Evolutionary conservation across 2,888 invertebrate genomes (phyloP).

Genomic region (Zhengitettix transpicula): DNA sequence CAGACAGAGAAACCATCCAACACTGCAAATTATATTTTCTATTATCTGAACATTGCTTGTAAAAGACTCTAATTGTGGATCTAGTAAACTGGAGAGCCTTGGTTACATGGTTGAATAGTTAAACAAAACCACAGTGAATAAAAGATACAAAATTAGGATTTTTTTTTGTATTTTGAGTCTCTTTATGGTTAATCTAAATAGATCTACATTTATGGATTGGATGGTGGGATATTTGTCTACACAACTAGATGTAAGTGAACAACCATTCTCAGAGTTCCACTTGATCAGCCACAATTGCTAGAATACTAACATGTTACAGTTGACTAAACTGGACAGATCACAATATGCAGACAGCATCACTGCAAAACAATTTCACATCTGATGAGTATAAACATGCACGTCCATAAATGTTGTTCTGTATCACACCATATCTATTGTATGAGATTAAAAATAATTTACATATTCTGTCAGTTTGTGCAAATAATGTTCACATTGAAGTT

Average conservation of each 20-base stretch:
- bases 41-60: no score
- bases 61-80: no score
- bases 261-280: slow-evolving; percentile 4
- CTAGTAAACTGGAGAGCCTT: no score
- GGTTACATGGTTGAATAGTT: no score
- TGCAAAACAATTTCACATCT: slow-evolving; percentile 4
- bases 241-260: slow-evolving; percentile 3
- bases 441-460: no score
- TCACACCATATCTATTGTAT: not conserved
- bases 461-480: no score
- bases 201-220: not conserved
- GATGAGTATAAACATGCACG: slow-evolving; percentile 1
- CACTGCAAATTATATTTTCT: not conserved
- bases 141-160: not conserved
- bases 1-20: not conserved
- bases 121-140: not conserved
- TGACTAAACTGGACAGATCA: slow-evolving; percentile 1
- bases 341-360: slow-evolving; percentile 9
- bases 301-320: not conserved
- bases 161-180: no score
- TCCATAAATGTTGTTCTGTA: slow-evolving; percentile 2
- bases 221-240: not conserved
- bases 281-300: slow-evolving; percentile 2
- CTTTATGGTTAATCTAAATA: not conserved
- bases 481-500: no score